Conservation (phyloP, 2,113 vertebrate genomes). For the Embiotoca jacksoni region DNA sequence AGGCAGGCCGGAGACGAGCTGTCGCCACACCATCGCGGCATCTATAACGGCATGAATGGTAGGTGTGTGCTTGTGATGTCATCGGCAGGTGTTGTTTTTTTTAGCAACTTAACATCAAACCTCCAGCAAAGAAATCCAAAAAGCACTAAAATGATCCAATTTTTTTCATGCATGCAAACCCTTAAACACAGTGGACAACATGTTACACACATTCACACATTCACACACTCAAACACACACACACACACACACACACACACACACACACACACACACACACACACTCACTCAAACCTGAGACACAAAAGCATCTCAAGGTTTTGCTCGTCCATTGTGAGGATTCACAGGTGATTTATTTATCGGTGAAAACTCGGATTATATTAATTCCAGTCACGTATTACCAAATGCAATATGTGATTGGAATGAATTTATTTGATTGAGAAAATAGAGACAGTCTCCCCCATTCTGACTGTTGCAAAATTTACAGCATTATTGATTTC, state of each 20-base stretch:
- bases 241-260: too few relatives aligned
- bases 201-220: not conserved
- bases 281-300: not conserved
- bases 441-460: slow-evolving; percentile 20
- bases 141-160: not conserved
- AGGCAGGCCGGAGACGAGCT: slow-evolving; percentile 89
- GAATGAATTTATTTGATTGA: slow-evolving; percentile 48
- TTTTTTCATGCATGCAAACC: not conserved
- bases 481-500: slow-evolving; percentile 63
- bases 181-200: not conserved
- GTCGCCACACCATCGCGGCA: slow-evolving; percentile 89
- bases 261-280: not conserved
- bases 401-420: not conserved
- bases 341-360: not conserved
- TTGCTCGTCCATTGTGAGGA: not conserved
- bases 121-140: not conserved
- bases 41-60: slow-evolving; percentile 95
- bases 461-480: slow-evolving; percentile 51
- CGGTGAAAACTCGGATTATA: not conserved
- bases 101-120: too few relatives aligned
- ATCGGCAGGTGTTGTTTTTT: not conserved
- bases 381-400: too few relatives aligned
- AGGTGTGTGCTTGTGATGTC: slow-evolving; percentile 59
- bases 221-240: too few relatives aligned
- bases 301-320: not conserved